These are phyloP conservation scores for Mesocricetus auratus DNA, from an alignment of 2,113 vertebrate species.

Conservation along the genomic window DNA sequence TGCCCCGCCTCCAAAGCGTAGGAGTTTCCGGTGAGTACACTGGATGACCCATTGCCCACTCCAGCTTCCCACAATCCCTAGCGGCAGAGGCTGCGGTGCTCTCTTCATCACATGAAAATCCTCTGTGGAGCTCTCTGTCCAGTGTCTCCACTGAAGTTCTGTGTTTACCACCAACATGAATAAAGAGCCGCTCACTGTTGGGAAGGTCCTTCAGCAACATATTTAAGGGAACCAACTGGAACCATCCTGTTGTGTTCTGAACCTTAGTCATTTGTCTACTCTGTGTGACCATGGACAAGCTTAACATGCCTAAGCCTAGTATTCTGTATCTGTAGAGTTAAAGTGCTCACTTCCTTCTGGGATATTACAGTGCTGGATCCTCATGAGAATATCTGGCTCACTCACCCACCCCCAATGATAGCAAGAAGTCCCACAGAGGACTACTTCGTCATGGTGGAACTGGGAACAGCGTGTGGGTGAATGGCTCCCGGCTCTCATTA, in stretches of 20 bases:
- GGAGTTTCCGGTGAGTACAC: too few relatives aligned
- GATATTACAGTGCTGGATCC: background rate
- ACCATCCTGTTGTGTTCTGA: background rate
- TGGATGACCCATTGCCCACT: background rate
- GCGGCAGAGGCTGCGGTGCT: background rate
- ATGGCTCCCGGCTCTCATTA: slow-evolving; percentile 9
- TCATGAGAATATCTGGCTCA: background rate
- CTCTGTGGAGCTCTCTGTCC: background rate
- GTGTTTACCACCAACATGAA: slow-evolving; percentile 3
- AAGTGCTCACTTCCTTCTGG: background rate
- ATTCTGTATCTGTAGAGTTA: background rate
- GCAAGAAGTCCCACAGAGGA: background rate
- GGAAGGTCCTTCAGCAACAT: background rate
- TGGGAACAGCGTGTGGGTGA: background rate
- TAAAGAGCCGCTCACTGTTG: background rate
- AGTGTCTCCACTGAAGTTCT: background rate
- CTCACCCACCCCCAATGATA: background rate
- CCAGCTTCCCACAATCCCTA: background rate
- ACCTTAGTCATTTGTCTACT: background rate
- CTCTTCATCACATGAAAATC: background rate
- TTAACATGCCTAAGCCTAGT: background rate
- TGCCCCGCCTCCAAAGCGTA: background rate
- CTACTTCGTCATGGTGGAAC: background rate
- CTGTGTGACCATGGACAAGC: background rate
- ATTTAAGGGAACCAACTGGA: background rate